Base-by-base conservation (phyloP, 64 coral and sea anemone genomes). In the Montipora efflorescens region DNA sequence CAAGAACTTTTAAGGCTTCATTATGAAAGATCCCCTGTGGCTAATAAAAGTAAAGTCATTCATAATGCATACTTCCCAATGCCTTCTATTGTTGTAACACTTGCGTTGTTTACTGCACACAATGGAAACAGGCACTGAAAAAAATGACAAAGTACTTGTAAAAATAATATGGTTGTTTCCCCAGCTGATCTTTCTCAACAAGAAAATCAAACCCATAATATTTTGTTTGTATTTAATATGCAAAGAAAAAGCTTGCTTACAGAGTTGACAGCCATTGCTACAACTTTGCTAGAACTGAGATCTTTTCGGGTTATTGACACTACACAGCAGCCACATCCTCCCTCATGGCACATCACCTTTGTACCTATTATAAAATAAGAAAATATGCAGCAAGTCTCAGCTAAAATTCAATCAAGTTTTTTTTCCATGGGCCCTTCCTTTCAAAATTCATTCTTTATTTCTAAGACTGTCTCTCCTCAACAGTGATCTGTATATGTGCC, bases 331-430 rank as follows among this genome's bases (percentile, higher is more conserved):
- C 95, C 95, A 75, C 95, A 96, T 2, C 95, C 95, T 51, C 91
- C 95, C 49, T 96, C 95, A 75, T 64, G 61, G 53, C 95, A 96
- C 91, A 94, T 96, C 52, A 90, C 87, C 62, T 96, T 96, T 44
- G 95, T 94, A 83, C 95, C 95, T 93, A 59, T 74, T 69, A 47
- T 16, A 10, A 11, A n/a, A 6, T 0, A 48, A 36, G 36, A 36
- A 36, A 23, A 36, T n/a, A 79, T 16, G 19, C 76, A 58, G 71
- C 28, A 92, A 67, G 45, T 55, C 52, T 36, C 36, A 36, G 36
- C 0, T 36, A 36, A 36, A 36, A 36, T 36, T 36, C 36, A 36
- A 36, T 36, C 36, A 36, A 0, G 28, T 28, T 28, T 28, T 28
- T 28, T 28, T 36, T 36, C 36, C 36, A 2, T 36, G 1, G 36